A percentile compares a stretch with the other conserved stretches of the same genome.
phyloP scores from a whole-genome alignment of 2,888 invertebrate species.

The Xylocampa areola region DNA sequence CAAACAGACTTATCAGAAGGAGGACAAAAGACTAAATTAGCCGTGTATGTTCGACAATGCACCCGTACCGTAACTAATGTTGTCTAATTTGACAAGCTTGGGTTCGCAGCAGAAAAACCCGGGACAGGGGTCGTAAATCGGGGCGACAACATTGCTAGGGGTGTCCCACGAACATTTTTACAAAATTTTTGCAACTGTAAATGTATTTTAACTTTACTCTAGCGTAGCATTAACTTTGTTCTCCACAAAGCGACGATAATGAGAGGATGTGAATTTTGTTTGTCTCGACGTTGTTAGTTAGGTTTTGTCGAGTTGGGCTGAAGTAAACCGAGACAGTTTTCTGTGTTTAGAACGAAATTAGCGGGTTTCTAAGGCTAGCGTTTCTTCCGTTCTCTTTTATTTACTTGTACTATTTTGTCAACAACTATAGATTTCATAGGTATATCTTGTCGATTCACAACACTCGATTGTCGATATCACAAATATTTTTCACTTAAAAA shows the following conservation, averaged over 20 bases:
- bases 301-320: conserved; percentile 15
- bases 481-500: conserved; percentile 17
- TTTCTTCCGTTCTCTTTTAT: no score
- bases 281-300: conserved; percentile 27
- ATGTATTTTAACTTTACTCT: conserved; percentile 47
- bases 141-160: conserved; percentile 49
- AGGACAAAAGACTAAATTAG: conserved; percentile 29
- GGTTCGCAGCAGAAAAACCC: conserved; percentile 39
- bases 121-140: conserved; percentile 52
- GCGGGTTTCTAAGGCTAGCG: not conserved
- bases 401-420: no score
- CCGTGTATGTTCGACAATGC: conserved; percentile 34
- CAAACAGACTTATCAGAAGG: not conserved
- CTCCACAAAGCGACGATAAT: conserved; percentile 46
- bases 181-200: conserved; percentile 42
- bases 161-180: conserved; percentile 45
- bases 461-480: no score
- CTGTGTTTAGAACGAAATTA: not conserved
- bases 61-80: conserved; percentile 46
- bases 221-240: conserved; percentile 45
- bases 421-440: no score
- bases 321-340: not conserved
- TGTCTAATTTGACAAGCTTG: conserved; percentile 54
- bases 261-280: conserved; percentile 41
- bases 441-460: no score